These are phyloP conservation scores for Trichogramma pretiosum DNA, from an alignment of 1,140 invertebrate species.

Conservation along the genomic window DNA sequence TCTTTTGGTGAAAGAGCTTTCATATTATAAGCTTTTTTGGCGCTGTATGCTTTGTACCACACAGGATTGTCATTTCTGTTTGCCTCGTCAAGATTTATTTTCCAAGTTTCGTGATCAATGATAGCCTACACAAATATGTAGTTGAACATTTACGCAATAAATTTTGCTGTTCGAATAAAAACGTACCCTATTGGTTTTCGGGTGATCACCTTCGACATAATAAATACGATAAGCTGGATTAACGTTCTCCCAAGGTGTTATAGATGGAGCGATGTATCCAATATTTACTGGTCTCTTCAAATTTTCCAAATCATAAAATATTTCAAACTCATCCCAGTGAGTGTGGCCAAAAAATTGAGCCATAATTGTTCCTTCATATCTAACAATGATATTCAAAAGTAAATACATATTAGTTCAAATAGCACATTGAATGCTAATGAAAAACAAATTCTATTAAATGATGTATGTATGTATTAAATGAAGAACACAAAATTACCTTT, in stretches of 20 bases:
- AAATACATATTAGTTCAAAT: no score
- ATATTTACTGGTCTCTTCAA: constrained; percentile 72
- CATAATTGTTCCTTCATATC: constrained; percentile 80
- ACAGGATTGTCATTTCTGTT: constrained; percentile 8
- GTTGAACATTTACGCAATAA: not conserved
- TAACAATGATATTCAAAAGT: constrained; percentile 26
- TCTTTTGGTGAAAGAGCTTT: constrained; percentile 5
- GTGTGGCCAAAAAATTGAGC: constrained; percentile 95
- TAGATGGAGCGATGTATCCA: constrained; percentile 84
- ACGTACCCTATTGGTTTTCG: constrained; percentile 7
- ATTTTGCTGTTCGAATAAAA: not conserved
- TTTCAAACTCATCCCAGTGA: constrained; percentile 87
- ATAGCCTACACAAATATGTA: not conserved
- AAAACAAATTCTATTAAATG: no score
- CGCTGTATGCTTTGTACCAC: constrained; percentile 13
- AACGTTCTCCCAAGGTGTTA: constrained; percentile 83
- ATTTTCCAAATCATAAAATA: constrained; percentile 81
- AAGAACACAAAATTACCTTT: no score
- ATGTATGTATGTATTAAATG: no score
- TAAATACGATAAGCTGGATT: constrained; percentile 96
- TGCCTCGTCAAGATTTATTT: constrained; percentile 15
- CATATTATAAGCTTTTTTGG: constrained; percentile 10
- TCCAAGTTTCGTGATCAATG: constrained; percentile 14
- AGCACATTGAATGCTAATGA: no score
- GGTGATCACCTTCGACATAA: constrained; percentile 18